Evolutionary conservation across 2,888 invertebrate species (phyloP), one percentile per base, ranked within the genome.

Genomic region (Masnerella sp.): DNA sequence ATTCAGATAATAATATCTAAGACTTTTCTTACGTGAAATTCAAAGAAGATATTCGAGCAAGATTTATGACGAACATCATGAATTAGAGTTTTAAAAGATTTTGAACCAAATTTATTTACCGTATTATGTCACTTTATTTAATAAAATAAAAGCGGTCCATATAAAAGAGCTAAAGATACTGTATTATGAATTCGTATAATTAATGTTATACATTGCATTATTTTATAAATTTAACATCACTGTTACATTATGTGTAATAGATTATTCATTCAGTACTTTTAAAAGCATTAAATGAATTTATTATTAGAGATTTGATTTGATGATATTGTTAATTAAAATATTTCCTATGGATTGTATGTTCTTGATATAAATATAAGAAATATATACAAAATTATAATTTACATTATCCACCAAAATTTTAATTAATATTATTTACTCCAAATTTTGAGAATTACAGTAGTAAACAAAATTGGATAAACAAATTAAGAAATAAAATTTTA

Each of bases 351-450:
- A n/a, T 28, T 3, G 8, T 9, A 28, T 28, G 3, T 28, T 2
- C 1, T 28, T 28, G n/a, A 28, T 28, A 28, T 28, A 28, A 28
- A 28, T 3, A 28, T 1, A 45, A 9, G 28, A 11, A 8, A 20
- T 5, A 30, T 14, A 3, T 20, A 43, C 25, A 25, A 5, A 45
- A 15, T 25, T 9, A 9, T 45, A 45, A 25, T 25, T 45, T 45
- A 11, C 17, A 45, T 28, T 45, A 15, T 30, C 15, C 28, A n/a
- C 30, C 17, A n/a, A 45, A 30, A 45, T 17, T 45, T 45, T 17
- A 45, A 9, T 40, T 17, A 14, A 28, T 45, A 17, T 45, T 45
- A 30, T 45, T 45, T 45, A 45, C 17, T 30, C 45, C n/a, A 30
- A 45, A 30, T 30, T 8, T 28, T 30, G 15, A 8, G 25, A 30